A percentile compares a stretch with the other conserved stretches of the same genome.
Evolutionary conservation across 2,888 invertebrate species (phyloP).

Genomic region (Mythimna vitellina): DNA sequence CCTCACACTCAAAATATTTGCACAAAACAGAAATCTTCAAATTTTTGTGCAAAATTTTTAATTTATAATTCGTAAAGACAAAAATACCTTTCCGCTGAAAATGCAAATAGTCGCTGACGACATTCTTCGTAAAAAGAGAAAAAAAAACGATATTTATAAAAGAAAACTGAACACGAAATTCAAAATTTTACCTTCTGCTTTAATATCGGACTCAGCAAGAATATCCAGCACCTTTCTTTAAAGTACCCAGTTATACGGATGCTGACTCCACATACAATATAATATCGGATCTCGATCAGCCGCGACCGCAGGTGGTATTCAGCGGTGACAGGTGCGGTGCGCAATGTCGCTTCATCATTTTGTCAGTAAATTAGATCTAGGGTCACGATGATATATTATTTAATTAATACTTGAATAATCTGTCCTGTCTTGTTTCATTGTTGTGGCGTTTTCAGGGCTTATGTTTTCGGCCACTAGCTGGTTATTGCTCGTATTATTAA

Average conservation of each 20-base stretch:
- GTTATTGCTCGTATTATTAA: slow-evolving; percentile 3
- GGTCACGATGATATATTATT: slow-evolving; percentile 55
- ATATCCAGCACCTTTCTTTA: slow-evolving; percentile 19
- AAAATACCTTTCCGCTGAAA: too few species aligned
- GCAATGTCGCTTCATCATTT: slow-evolving; percentile 57
- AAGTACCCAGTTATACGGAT: slow-evolving; percentile 7
- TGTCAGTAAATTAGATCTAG: slow-evolving; percentile 46
- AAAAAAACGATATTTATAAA: not conserved
- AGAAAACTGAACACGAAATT: not conserved
- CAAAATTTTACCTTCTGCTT: not conserved
- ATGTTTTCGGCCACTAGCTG: not conserved
- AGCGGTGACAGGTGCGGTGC: slow-evolving; percentile 50
- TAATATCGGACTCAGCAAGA: slow-evolving; percentile 24
- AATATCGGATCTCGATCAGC: slow-evolving; percentile 23
- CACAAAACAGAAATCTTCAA: too few species aligned
- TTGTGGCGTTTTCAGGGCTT: slow-evolving; percentile 19
- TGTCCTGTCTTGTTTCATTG: slow-evolving; percentile 13
- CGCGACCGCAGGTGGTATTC: slow-evolving; percentile 53
- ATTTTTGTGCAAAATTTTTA: too few species aligned
- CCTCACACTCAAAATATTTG: too few species aligned
- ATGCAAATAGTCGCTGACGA: too few species aligned
- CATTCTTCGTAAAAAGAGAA: too few species aligned
- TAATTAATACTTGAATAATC: slow-evolving; percentile 54
- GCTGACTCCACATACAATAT: slow-evolving; percentile 26
- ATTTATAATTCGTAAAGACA: too few species aligned